These are phyloP conservation scores for Montifringilla adamsi DNA, from an alignment of 2,113 vertebrate genomes.

Conservation along the genomic window DNA sequence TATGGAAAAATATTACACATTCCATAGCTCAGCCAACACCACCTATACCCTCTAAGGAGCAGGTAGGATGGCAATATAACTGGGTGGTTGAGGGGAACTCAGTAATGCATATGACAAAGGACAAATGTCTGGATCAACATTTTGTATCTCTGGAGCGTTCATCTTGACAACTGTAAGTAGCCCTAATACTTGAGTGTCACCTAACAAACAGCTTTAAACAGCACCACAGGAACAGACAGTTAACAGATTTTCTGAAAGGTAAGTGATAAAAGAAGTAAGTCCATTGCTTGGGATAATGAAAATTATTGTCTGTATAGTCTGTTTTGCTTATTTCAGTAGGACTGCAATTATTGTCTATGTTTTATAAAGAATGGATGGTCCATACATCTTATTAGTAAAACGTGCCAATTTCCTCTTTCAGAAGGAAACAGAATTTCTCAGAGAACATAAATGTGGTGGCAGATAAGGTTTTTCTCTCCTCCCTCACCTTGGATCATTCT, in stretches of 20 bases:
- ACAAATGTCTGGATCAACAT: not conserved
- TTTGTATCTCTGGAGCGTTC: not conserved
- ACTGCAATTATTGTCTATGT: not conserved
- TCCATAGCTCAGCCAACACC: not conserved
- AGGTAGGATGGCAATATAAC: not conserved
- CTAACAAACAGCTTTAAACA: not conserved
- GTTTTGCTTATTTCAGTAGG: not conserved
- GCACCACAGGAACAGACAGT: accelerated
- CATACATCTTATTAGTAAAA: not conserved
- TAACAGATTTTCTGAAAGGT: not conserved
- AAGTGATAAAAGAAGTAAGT: not conserved
- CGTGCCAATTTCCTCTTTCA: not conserved
- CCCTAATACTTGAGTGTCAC: not conserved
- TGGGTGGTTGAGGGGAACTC: not conserved
- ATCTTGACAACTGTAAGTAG: not conserved
- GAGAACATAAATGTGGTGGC: not conserved
- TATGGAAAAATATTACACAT: not conserved
- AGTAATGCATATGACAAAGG: not conserved
- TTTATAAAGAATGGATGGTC: not conserved
- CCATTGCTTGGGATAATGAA: not conserved
- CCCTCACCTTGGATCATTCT: not conserved
- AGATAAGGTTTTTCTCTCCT: not conserved
- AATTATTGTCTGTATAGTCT: not conserved
- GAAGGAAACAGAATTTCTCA: not conserved
- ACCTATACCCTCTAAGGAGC: not conserved